Conservation (phyloP, 2,888 invertebrate genomes). For the Ceriagrion tenellum region DNA sequence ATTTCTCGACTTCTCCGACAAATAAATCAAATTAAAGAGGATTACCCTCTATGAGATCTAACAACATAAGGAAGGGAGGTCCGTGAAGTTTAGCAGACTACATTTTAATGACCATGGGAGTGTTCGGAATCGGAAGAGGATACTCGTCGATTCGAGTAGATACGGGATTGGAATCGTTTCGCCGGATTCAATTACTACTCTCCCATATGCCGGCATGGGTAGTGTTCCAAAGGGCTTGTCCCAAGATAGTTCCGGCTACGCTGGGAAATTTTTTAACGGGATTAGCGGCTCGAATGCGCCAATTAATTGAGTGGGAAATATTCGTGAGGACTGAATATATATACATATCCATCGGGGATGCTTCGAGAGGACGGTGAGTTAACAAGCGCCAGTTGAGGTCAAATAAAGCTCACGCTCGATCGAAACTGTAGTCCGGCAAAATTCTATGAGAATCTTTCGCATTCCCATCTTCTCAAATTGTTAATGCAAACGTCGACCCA, state of each 20-base stretch:
- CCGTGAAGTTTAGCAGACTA: background rate
- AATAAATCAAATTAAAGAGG: background rate
- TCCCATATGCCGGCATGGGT: background rate
- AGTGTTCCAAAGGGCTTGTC: background rate
- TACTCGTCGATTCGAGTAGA: background rate
- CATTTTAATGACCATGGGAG: background rate
- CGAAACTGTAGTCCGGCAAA: background rate
- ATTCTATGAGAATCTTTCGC: background rate
- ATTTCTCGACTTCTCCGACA: background rate
- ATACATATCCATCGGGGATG: background rate
- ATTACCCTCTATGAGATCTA: background rate
- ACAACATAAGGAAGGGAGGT: background rate
- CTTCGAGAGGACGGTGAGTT: background rate
- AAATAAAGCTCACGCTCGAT: background rate
- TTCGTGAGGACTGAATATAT: background rate
- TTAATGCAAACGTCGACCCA: background rate
- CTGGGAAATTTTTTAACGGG: background rate
- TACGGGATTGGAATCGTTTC: background rate
- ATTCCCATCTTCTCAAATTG: background rate
- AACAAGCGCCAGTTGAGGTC: background rate
- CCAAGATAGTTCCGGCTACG: background rate
- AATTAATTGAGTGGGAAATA: conserved; percentile 17
- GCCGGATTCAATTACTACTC: background rate
- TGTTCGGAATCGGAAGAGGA: background rate
- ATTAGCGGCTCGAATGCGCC: background rate